A percentile compares a stretch with the other conserved stretches of the same genome.
Conservation (phyloP, 2,113 vertebrate species). For the Hippotragus niger region DNA sequence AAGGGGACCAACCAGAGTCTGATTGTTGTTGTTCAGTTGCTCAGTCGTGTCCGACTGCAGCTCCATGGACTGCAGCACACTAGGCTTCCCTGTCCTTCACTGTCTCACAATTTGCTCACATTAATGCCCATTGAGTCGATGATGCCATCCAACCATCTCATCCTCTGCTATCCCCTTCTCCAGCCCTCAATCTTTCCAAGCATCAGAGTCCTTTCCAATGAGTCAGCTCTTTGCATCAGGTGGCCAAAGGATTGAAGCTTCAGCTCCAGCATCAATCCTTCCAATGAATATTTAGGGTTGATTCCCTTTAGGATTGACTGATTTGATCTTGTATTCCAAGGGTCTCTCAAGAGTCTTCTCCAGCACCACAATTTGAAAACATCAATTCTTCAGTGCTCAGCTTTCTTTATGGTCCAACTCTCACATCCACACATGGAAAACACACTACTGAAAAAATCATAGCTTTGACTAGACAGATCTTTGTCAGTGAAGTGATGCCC, state of each 20-base stretch:
- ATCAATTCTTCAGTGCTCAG: background rate
- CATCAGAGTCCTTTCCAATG: background rate
- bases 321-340: background rate
- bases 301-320: background rate
- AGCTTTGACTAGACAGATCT: background rate
- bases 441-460: background rate
- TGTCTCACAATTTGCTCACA: background rate
- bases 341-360: background rate
- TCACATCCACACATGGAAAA: background rate
- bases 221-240: background rate
- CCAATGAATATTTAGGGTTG: background rate
- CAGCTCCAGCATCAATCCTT: background rate
- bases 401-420: background rate
- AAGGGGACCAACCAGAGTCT: background rate
- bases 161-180: background rate
- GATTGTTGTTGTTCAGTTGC: fast-evolving
- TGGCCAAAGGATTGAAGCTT: background rate
- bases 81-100: background rate
- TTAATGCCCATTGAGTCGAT: background rate
- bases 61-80: background rate
- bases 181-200: background rate
- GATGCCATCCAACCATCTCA: background rate
- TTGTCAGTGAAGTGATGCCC: background rate
- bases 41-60: background rate
- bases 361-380: background rate